A percentile compares a stretch with the other conserved stretches of the same genome.
Evolutionary conservation across 2,113 vertebrate genomes (phyloP).

Genomic region (Uropsilus gracilis): DNA sequence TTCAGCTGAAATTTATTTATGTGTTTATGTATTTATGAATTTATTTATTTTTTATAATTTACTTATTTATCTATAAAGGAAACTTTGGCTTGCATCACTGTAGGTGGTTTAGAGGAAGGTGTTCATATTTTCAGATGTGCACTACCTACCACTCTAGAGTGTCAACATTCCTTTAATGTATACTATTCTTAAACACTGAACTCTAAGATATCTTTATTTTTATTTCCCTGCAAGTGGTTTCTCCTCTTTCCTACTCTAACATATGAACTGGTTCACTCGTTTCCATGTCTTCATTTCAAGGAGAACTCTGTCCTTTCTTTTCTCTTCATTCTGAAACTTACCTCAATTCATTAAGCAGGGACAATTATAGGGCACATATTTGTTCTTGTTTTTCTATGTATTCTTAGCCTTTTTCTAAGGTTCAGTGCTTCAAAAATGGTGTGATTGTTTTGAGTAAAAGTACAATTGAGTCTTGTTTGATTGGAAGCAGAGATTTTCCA

Average conservation of each 20-base stretch:
- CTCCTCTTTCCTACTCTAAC: neutral
- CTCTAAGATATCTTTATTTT: neutral
- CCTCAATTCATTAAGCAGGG: neutral
- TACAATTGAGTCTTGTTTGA: neutral
- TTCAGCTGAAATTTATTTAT: neutral
- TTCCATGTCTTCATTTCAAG: neutral
- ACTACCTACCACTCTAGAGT: no score
- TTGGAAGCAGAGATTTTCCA: neutral
- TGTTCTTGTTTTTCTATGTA: neutral
- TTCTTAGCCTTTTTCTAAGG: neutral
- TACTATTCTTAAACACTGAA: neutral
- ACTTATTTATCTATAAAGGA: no score
- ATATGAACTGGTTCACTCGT: neutral
- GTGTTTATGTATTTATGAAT: no score
- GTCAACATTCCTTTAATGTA: no score
- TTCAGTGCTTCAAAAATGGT: neutral
- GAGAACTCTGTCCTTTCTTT: neutral
- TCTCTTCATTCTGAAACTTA: neutral
- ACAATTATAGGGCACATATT: neutral
- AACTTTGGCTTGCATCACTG: no score
- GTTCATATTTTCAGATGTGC: no score
- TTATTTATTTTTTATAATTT: neutral
- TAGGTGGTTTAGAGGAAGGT: no score
- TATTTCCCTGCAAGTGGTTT: neutral
- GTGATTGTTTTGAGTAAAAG: neutral